Conservation (phyloP, 2,888 invertebrate species). For the Ligdia adustata region DNA sequence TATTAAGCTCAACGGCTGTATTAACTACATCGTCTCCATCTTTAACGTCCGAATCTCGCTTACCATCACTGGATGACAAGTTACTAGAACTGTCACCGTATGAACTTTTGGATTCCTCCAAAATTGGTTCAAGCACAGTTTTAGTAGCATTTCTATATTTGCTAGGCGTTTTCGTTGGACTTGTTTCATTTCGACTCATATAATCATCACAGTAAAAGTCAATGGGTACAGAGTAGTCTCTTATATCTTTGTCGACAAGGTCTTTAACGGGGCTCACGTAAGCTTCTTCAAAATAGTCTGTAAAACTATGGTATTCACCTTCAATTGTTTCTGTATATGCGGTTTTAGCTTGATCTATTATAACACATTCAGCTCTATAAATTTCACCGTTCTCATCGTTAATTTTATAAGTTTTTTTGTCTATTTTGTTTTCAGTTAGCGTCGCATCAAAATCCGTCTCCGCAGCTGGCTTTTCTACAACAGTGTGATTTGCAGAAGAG, state of each 20-base stretch:
- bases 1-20: neutral
- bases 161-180: constrained; percentile 56
- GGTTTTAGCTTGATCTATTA: constrained; percentile 41
- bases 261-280: constrained; percentile 77
- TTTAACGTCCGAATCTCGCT: constrained; percentile 31
- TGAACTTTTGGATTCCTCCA: constrained; percentile 77
- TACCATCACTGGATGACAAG: constrained; percentile 35
- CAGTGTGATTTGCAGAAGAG: constrained; percentile 59
- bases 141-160: constrained; percentile 48
- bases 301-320: constrained; percentile 78
- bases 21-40: constrained; percentile 6
- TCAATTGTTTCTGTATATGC: constrained; percentile 54
- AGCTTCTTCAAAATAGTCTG: constrained; percentile 66
- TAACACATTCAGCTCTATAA: constrained; percentile 45
- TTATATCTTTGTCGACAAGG: constrained; percentile 74
- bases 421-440: constrained; percentile 19
- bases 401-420: constrained; percentile 13
- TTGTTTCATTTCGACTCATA: constrained; percentile 44
- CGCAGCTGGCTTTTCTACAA: constrained; percentile 32
- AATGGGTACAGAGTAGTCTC: constrained; percentile 77
- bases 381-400: constrained; percentile 20
- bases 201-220: constrained; percentile 73
- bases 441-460: constrained; percentile 3
- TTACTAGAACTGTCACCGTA: constrained; percentile 62
- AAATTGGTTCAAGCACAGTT: constrained; percentile 67